Percentiles rank a stretch among this genome's conserved stretches.
Conservation (phyloP, 2,797 vertebrate species). For the Siniperca scherzeri region DNA sequence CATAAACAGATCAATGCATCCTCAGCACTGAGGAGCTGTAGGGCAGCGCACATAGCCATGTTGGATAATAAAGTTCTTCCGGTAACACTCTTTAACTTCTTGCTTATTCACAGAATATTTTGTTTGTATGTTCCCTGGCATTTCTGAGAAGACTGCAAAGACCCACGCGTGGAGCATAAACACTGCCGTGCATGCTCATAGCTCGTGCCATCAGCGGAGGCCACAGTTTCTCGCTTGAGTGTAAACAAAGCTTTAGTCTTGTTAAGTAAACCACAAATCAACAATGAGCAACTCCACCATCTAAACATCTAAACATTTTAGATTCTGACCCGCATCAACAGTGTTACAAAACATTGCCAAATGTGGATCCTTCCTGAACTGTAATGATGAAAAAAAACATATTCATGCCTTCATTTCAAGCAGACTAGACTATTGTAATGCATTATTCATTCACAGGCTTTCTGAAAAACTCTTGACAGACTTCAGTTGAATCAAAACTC, state of each 20-base stretch:
- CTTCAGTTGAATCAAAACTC: constrained; percentile 27
- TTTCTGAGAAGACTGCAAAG: no score
- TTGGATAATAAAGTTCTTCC: no score
- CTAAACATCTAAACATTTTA: background rate
- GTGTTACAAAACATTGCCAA: background rate
- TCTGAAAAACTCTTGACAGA: constrained; percentile 17
- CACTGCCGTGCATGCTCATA: no score
- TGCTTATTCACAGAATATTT: no score
- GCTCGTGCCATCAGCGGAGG: no score
- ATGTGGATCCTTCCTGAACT: constrained; percentile 11
- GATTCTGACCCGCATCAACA: constrained; percentile 8
- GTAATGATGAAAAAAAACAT: constrained; percentile 10
- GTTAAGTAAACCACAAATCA: background rate
- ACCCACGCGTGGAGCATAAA: no score
- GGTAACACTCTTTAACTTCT: no score
- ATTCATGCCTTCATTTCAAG: constrained; percentile 12
- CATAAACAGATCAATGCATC: no score
- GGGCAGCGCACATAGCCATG: no score
- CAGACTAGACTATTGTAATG: constrained; percentile 15
- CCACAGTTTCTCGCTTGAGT: no score
- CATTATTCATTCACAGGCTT: constrained; percentile 38
- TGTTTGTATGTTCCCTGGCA: no score
- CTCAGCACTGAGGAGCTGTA: no score
- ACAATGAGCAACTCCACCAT: background rate
- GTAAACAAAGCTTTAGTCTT: constrained; percentile 17